Evolutionary conservation across 2,113 vertebrate genomes (phyloP).

Genomic region (Oryzias woworae): DNA sequence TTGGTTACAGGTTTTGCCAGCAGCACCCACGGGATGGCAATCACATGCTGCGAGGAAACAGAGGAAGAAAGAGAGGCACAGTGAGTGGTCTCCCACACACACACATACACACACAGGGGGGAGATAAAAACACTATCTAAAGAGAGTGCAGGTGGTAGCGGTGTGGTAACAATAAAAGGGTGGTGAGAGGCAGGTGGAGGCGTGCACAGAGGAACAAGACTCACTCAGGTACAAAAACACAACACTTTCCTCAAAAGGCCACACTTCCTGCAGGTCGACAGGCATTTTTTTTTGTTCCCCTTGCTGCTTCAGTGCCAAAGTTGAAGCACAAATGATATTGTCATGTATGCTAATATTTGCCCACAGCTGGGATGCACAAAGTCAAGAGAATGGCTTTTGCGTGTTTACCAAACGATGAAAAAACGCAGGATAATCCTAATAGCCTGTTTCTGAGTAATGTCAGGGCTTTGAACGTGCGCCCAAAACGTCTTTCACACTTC

Average conservation of each 20-base stretch:
- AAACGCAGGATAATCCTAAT: constrained; percentile 67
- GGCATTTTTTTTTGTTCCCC: background rate
- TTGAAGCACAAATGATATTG: no score
- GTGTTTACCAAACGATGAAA: constrained; percentile 60
- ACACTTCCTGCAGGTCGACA: background rate
- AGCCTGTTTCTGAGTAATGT: constrained; percentile 66
- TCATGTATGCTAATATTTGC: background rate
- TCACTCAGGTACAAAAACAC: constrained; percentile 10
- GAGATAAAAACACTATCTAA: constrained; percentile 54
- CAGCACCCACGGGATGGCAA: constrained; percentile 97
- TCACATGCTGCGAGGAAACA: constrained; percentile 90
- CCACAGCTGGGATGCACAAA: constrained; percentile 26
- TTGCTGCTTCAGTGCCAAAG: background rate
- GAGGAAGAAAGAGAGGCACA: constrained; percentile 72
- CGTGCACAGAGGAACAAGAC: constrained; percentile 48
- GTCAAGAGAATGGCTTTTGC: constrained; percentile 17
- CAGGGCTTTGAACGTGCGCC: constrained; percentile 57
- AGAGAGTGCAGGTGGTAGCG: constrained; percentile 54
- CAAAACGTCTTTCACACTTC: constrained; percentile 70
- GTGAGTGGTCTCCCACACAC: constrained; percentile 62
- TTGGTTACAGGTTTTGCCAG: constrained; percentile 99
- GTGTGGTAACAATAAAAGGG: constrained; percentile 32
- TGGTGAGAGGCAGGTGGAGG: constrained; percentile 45
- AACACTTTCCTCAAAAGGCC: background rate
- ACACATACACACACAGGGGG: constrained; percentile 24